Conservation (phyloP, 92 coral and sea anemone genomes). For the Zoanthus solanderi region DNA sequence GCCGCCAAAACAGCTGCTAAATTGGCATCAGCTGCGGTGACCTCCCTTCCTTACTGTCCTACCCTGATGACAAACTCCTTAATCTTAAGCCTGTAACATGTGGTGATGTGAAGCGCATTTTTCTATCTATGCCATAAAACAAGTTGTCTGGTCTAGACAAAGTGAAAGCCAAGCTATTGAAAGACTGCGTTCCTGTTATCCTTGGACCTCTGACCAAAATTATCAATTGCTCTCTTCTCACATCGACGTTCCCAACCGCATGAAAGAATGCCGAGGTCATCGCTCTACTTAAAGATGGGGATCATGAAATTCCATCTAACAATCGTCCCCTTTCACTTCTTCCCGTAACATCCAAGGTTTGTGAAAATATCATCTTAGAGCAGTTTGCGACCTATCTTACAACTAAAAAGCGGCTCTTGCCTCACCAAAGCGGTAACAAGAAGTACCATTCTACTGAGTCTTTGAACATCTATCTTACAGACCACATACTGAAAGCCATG, state of each 20-base stretch:
- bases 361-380: constrained; percentile 11
- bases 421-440: constrained; percentile 2
- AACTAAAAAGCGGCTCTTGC: background rate
- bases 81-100: constrained; percentile 47
- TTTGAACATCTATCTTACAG: background rate
- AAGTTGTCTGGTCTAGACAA: constrained; percentile 69
- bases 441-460: background rate
- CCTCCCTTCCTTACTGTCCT: background rate
- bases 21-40: constrained; percentile 22
- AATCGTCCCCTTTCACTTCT: constrained; percentile 52
- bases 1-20: constrained; percentile 47
- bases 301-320: constrained; percentile 23
- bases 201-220: constrained; percentile 55
- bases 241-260: constrained; percentile 1
- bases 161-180: constrained; percentile 42
- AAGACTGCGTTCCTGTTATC: constrained; percentile 55
- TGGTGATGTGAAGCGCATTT: constrained; percentile 43
- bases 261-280: constrained; percentile 31
- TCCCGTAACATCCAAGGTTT: constrained; percentile 32
- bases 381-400: background rate
- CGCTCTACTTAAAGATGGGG: constrained; percentile 31
- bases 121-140: constrained; percentile 53
- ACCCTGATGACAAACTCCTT: constrained; percentile 30
- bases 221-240: constrained; percentile 44
- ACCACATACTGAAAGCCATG: background rate